These are phyloP conservation scores for Schizotus pectinicornis DNA, from an alignment of 2,888 invertebrate species.

Conservation along the genomic window DNA sequence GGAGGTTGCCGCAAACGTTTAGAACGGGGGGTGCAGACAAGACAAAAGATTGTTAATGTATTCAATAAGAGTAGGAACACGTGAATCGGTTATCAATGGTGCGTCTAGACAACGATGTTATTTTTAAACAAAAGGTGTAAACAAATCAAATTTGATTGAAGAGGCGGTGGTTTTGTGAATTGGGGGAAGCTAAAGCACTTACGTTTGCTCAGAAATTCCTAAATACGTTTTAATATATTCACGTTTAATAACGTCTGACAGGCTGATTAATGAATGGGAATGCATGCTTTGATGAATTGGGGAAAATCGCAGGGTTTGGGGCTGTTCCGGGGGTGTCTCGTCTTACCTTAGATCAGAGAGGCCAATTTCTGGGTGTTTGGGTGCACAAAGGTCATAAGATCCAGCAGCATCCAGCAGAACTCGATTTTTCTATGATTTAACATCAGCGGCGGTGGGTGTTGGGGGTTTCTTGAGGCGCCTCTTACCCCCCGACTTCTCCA, in stretches of 20 bases:
- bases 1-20: slow-evolving; percentile 7
- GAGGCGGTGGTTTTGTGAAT: slow-evolving; percentile 3
- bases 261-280: slow-evolving; percentile 23
- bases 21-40: slow-evolving; percentile 3
- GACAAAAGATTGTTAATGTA: slow-evolving; percentile 19
- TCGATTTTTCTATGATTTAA: slow-evolving; percentile 14
- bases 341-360: slow-evolving; percentile 19
- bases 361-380: slow-evolving; percentile 9
- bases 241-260: slow-evolving; percentile 17
- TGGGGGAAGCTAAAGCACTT: not conserved
- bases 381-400: slow-evolving; percentile 41
- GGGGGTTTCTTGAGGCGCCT: too few relatives aligned
- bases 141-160: slow-evolving; percentile 11
- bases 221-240: too few relatives aligned
- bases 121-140: slow-evolving; percentile 6
- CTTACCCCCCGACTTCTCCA: not conserved
- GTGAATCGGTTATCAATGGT: slow-evolving; percentile 31
- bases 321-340: not conserved
- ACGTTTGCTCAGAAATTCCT: too few relatives aligned
- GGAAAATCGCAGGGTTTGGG: not conserved
- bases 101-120: slow-evolving; percentile 25
- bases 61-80: slow-evolving; percentile 20
- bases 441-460: slow-evolving; percentile 11
- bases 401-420: slow-evolving; percentile 41
- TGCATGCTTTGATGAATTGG: slow-evolving; percentile 14